A percentile compares a stretch with the other conserved stretches of the same genome.
These are phyloP conservation scores for Pipa parva DNA, from an alignment of 2,113 vertebrate genomes.

Conservation along the genomic window DNA sequence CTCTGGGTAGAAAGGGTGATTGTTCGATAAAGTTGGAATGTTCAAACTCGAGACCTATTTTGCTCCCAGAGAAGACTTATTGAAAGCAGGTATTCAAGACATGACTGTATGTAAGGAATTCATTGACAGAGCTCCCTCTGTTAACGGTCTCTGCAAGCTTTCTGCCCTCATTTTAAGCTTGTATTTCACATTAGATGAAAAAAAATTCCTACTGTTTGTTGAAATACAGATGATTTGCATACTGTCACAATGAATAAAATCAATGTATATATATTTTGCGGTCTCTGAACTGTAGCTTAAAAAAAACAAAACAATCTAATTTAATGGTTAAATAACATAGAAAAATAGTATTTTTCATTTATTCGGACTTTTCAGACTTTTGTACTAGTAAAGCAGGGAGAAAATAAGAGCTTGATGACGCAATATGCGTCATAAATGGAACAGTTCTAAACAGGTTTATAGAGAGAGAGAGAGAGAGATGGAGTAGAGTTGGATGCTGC, in stretches of 20 bases:
- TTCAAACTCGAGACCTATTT: neutral
- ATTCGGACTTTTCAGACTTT: too few relatives aligned
- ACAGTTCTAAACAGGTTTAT: too few relatives aligned
- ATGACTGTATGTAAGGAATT: neutral
- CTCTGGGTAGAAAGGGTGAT: conserved; percentile 22
- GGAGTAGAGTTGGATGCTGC: too few relatives aligned
- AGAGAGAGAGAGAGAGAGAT: too few relatives aligned
- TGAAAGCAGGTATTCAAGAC: conserved; percentile 36
- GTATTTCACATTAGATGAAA: neutral
- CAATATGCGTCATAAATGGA: too few relatives aligned
- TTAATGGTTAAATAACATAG: too few relatives aligned
- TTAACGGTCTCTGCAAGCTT: neutral
- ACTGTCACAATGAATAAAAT: too few relatives aligned
- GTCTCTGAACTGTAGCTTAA: neutral
- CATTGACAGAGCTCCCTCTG: conserved; percentile 1
- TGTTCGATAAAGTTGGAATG: conserved; percentile 31
- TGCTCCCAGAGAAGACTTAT: conserved; percentile 4
- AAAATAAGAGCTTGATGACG: too few relatives aligned
- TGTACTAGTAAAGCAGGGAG: too few relatives aligned
- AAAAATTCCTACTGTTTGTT: neutral
- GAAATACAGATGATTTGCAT: neutral
- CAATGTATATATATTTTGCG: neutral
- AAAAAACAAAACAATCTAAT: too few relatives aligned
- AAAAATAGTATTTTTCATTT: too few relatives aligned
- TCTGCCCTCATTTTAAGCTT: neutral